Conservation (phyloP, 1,140 invertebrate species). For the Pararge aegeria region DNA sequence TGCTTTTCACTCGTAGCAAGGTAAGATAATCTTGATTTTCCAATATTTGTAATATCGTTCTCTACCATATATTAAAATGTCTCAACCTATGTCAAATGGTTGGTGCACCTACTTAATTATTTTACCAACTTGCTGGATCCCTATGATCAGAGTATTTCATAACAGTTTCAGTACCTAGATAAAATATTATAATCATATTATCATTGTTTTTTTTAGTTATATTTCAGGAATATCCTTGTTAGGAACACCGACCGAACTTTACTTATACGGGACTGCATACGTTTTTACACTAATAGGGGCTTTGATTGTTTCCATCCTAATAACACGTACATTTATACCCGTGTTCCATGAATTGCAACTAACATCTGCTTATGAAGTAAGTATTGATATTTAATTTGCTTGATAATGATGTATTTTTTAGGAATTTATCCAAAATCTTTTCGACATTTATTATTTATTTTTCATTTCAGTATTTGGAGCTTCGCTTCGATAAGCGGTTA, state of each 20-base stretch:
- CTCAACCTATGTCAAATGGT: too few species aligned
- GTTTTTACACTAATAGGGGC: constrained; percentile 82
- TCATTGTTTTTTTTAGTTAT: constrained; percentile 67
- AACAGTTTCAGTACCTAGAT: too few species aligned
- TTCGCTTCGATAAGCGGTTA: constrained; percentile 85
- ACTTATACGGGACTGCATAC: constrained; percentile 88
- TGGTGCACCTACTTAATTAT: too few species aligned
- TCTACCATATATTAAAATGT: too few species aligned
- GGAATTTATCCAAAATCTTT: not conserved
- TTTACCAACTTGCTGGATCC: too few species aligned
- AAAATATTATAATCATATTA: not conserved
- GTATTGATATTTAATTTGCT: not conserved
- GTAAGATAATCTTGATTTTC: constrained; percentile 76
- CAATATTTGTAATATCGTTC: too few species aligned
- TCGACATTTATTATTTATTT: not conserved
- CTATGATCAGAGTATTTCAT: too few species aligned
- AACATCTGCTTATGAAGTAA: constrained; percentile 91
- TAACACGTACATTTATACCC: constrained; percentile 87
- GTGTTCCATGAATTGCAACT: constrained; percentile 90
- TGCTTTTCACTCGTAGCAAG: constrained; percentile 90
- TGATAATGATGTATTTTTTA: not conserved
- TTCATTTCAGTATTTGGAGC: constrained; percentile 87
- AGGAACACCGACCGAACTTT: constrained; percentile 92
- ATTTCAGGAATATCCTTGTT: constrained; percentile 83
- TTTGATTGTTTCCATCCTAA: constrained; percentile 82